Base-by-base conservation (phyloP, 2,113 vertebrate genomes). In the Spilogale gracilis region DNA sequence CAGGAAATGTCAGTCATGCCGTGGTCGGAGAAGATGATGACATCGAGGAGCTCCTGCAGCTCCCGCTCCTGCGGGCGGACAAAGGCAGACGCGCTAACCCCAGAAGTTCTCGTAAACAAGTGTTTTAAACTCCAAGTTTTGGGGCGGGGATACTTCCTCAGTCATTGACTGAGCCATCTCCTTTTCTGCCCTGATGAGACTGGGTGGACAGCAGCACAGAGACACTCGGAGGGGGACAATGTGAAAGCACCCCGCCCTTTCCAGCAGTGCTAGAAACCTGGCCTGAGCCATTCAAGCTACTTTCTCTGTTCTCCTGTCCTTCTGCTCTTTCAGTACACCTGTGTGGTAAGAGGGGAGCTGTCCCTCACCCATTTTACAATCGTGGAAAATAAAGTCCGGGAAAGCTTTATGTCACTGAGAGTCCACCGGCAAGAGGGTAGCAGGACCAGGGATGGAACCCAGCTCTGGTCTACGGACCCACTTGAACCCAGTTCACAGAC, bases 1-100 rank as follows among this genome's bases (percentile, higher is more conserved):
- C 99, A 99, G 89, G 98, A 98, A 94, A 99, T 98, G 60, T 99
- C 99, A 0, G 99, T 99, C 99, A 99, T 99, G 0, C 99, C 99
- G 0, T 99, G 99, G 96, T 99, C 99, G 0, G 99, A 99, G 98
- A 99, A 99, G 69, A 99, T 93, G 82, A 99, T 74, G 91, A 99
- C 98, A 0, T 99, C 99, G 94, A 99, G 20, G 9, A 99, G 60
- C 7, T 99, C 96, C 89, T 96, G 98, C 98, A 99, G 98, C 11
- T 98, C 98, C 91, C 98, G 99, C 50, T 99, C 99, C 99, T 99
- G 99, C 85, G 97, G 92, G n/a, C 0, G 0, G 97, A 65, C 3
- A 43, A 23, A 17, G 5, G 93, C 0, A 48, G 12, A 30, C 1
- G 3, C 18, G 8, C 63, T 67, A 2, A 17, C 17, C 2, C 5